Evolutionary conservation across 2,113 vertebrate species (phyloP).

Genomic region (Epinephelus lanceolatus): DNA sequence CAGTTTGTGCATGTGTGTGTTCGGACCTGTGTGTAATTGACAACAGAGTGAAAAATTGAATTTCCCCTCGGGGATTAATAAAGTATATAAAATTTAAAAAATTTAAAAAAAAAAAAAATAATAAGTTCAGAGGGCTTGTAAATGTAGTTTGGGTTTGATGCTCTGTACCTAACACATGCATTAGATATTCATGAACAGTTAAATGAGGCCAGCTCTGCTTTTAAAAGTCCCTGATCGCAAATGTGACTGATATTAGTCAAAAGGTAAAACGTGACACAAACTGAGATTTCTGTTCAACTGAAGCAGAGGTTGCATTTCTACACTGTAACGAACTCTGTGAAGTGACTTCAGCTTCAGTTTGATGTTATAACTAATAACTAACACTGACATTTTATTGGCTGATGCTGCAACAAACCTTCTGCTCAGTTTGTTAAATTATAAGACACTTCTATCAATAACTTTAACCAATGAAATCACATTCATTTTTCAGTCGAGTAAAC

Average conservation of each 20-base stretch:
- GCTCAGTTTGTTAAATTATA: slow-evolving; percentile 16
- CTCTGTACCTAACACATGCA: neutral
- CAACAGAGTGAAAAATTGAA: no score
- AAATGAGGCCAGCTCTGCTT: slow-evolving; percentile 19
- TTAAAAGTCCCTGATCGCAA: neutral
- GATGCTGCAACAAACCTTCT: neutral
- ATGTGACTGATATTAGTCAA: slow-evolving; percentile 57
- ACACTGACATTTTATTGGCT: no score
- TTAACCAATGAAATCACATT: neutral
- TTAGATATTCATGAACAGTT: slow-evolving; percentile 3
- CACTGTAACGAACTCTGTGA: neutral
- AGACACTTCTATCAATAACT: neutral
- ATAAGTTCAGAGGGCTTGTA: neutral
- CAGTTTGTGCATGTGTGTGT: no score
- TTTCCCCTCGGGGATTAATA: no score
- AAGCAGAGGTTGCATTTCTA: neutral
- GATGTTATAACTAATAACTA: neutral
- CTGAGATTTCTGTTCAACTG: slow-evolving; percentile 57
- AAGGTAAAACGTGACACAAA: slow-evolving; percentile 57
- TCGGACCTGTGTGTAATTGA: no score
- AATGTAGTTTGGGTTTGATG: slow-evolving; percentile 19
- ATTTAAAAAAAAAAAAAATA: no score
- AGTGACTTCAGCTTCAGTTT: neutral
- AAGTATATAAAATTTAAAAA: no score
- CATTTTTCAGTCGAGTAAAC: neutral